These are phyloP conservation scores for Drosophila gunungcola DNA, from an alignment of 1,140 invertebrate species.

Conservation along the genomic window DNA sequence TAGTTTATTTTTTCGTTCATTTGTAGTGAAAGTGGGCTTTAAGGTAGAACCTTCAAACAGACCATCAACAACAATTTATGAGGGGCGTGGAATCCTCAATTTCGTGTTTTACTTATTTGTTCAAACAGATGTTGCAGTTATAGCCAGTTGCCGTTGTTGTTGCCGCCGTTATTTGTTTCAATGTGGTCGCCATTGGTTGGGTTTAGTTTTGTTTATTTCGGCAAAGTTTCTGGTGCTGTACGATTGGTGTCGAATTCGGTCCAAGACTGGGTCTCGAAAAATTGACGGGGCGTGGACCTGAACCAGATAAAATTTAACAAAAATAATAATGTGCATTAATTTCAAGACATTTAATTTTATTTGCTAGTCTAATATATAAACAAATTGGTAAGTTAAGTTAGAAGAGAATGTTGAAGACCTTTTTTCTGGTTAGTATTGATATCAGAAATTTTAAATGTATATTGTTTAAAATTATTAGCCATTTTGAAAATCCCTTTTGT, in stretches of 20 bases:
- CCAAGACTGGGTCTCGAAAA: not conserved
- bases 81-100: conserved; percentile 11
- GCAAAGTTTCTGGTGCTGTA: conserved; percentile 1
- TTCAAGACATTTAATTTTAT: not conserved
- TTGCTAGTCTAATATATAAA: no score
- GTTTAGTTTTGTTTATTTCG: conserved; percentile 41
- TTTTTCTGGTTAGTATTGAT: no score
- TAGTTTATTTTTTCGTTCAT: not conserved
- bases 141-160: conserved; percentile 31
- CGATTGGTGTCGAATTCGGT: not conserved
- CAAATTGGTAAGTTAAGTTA: no score
- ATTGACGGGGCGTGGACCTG: not conserved
- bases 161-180: conserved; percentile 54
- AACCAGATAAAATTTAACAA: not conserved
- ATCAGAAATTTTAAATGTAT: no score
- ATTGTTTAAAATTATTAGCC: no score
- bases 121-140: conserved; percentile 69
- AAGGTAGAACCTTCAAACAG: not conserved
- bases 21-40: not conserved
- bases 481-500: no score
- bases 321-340: not conserved
- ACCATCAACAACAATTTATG: not conserved
- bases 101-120: conserved; percentile 74
- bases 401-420: no score
- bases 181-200: conserved; percentile 56